Evolutionary conservation across 2,797 vertebrate species (phyloP).

Genomic region (Dryobates pubescens): DNA sequence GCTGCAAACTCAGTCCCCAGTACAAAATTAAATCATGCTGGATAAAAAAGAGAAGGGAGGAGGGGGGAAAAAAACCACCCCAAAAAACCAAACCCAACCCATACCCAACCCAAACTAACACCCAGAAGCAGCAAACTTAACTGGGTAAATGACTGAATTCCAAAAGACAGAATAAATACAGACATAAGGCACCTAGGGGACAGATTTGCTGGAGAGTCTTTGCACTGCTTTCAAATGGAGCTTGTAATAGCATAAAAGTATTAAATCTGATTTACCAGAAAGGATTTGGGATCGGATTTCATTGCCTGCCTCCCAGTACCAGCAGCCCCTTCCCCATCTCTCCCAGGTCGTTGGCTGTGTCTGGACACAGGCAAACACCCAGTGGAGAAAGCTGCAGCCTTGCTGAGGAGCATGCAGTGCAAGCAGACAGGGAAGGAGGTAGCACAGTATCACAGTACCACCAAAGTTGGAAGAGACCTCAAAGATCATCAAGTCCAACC

Average conservation of each 20-base stretch:
- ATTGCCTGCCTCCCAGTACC: background rate
- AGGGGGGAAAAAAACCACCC: no score
- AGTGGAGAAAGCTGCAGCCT: conserved; percentile 1
- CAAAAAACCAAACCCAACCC: no score
- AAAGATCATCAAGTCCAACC: no score
- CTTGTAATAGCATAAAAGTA: conserved; percentile 66
- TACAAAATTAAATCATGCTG: conserved; percentile 74
- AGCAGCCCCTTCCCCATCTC: conserved; percentile 8
- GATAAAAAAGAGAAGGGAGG: background rate
- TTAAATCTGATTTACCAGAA: conserved; percentile 72
- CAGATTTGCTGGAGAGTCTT: conserved; percentile 70
- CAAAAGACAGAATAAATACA: conserved; percentile 74
- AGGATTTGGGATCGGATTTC: conserved; percentile 57
- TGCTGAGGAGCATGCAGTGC: background rate
- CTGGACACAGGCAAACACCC: background rate
- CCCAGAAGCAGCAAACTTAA: conserved; percentile 60
- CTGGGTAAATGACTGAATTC: conserved; percentile 70
- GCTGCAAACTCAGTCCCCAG: background rate
- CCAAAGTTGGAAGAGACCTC: no score
- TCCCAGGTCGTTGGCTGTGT: background rate
- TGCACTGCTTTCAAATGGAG: conserved; percentile 64
- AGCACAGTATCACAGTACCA: no score
- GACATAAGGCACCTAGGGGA: conserved; percentile 64
- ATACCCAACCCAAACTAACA: conserved; percentile 58
- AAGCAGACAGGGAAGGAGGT: conserved; percentile 35